phyloP scores from a whole-genome alignment of 2,797 vertebrate genomes.

The Hapalemur alaotrensis region DNA sequence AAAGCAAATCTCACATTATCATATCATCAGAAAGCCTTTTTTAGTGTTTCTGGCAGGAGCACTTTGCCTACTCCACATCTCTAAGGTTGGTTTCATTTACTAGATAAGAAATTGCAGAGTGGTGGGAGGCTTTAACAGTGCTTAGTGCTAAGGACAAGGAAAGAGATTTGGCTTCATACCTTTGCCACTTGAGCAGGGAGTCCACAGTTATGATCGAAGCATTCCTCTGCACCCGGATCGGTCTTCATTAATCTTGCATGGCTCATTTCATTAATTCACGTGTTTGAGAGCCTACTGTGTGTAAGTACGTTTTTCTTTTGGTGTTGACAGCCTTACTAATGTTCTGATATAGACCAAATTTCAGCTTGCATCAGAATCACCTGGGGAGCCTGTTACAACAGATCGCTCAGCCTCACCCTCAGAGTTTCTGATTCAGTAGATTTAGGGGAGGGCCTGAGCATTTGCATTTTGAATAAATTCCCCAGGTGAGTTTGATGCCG shows the following conservation, averaged over 20 bases:
- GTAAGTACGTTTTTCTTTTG: neutral
- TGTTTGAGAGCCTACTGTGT: neutral
- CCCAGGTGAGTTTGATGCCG: neutral
- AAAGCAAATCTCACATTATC: neutral
- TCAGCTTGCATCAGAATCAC: neutral
- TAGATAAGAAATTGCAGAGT: neutral
- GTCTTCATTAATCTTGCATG: neutral
- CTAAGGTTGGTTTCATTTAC: neutral
- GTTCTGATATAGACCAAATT: neutral
- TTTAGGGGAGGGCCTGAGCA: neutral
- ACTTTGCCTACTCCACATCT: neutral
- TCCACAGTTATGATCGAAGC: fast-evolving
- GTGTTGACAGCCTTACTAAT: neutral
- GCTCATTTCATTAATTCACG: neutral
- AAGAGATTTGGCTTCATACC: neutral
- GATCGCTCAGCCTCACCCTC: neutral
- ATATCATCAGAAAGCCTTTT: neutral
- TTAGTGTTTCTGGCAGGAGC: neutral
- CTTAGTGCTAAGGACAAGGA: neutral
- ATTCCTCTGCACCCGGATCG: neutral
- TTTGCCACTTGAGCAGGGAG: neutral
- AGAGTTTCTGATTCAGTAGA: neutral
- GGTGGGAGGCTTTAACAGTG: neutral
- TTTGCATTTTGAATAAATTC: neutral
- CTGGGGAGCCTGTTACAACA: neutral